Evolutionary conservation across 2,113 vertebrate genomes (phyloP).

Genomic region (Sceloporus undulatus): DNA sequence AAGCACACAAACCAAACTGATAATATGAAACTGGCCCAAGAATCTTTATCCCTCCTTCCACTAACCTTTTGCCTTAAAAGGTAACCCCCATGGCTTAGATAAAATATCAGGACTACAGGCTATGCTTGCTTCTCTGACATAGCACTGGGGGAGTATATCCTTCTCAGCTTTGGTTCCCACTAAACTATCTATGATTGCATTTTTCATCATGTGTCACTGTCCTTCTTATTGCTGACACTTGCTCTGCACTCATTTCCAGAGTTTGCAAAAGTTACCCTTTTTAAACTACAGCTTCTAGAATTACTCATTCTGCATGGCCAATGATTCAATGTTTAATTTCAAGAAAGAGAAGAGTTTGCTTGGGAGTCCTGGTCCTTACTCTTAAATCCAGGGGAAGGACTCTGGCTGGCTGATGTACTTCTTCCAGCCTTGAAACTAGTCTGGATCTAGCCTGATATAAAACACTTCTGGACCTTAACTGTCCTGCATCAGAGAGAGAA

Average conservation of each 20-base stretch:
- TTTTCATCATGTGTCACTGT: background rate
- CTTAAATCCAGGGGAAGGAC: too few relatives aligned
- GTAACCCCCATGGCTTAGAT: background rate
- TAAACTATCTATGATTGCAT: background rate
- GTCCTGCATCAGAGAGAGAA: too few relatives aligned
- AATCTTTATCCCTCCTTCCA: background rate
- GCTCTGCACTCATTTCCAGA: background rate
- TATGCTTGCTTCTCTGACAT: background rate
- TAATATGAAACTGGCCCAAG: slow-evolving; percentile 40
- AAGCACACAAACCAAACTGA: slow-evolving; percentile 41
- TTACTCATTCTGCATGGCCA: too few relatives aligned
- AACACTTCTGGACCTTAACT: too few relatives aligned
- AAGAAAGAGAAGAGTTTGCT: too few relatives aligned
- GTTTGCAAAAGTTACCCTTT: too few relatives aligned
- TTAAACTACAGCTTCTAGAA: too few relatives aligned
- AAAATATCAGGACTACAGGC: background rate
- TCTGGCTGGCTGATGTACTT: too few relatives aligned
- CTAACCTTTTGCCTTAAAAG: background rate
- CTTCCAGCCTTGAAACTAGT: too few relatives aligned
- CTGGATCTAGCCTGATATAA: too few relatives aligned
- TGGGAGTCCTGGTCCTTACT: too few relatives aligned
- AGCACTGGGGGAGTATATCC: background rate
- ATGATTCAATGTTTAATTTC: too few relatives aligned
- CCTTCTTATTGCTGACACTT: background rate
- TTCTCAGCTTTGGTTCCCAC: background rate